phyloP scores from a whole-genome alignment of 2,888 invertebrate genomes.

The Eutolmus rufibarbis region DNA sequence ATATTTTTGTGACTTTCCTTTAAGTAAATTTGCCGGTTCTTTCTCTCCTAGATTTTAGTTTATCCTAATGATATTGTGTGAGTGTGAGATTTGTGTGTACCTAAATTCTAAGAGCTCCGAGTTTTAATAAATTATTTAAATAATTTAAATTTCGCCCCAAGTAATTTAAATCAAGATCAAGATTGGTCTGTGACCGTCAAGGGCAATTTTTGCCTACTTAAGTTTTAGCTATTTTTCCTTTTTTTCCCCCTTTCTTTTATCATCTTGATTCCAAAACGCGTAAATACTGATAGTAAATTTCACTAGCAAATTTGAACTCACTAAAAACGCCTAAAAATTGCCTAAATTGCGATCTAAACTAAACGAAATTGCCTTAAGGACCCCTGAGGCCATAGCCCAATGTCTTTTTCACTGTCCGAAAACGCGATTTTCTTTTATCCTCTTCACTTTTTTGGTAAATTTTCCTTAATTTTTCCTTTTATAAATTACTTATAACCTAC shows the following conservation, averaged over 20 bases:
- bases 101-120: conserved; percentile 38
- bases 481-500: conserved; percentile 37
- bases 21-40: conserved; percentile 25
- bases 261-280: background rate
- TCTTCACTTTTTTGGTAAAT: conserved; percentile 43
- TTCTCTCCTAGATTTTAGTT: conserved; percentile 15
- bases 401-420: background rate
- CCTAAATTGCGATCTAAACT: background rate
- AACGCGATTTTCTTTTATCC: background rate
- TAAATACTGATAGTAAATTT: conserved; percentile 15
- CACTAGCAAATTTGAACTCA: conserved; percentile 14
- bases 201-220: background rate
- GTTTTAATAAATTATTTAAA: conserved; percentile 22
- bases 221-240: background rate
- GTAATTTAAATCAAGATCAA: background rate
- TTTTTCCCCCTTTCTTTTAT: background rate
- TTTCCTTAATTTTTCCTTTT: conserved; percentile 41
- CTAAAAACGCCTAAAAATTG: conserved; percentile 17
- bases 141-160: background rate
- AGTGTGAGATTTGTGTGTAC: conserved; percentile 30
- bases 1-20: conserved; percentile 23
- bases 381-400: background rate
- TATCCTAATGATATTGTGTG: conserved; percentile 40
- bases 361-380: background rate
- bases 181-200: conserved; percentile 4